Evolutionary conservation across 2,797 vertebrate species (phyloP), one percentile per base, ranked within the genome.

Genomic region (Lycodopsis pacificus): DNA sequence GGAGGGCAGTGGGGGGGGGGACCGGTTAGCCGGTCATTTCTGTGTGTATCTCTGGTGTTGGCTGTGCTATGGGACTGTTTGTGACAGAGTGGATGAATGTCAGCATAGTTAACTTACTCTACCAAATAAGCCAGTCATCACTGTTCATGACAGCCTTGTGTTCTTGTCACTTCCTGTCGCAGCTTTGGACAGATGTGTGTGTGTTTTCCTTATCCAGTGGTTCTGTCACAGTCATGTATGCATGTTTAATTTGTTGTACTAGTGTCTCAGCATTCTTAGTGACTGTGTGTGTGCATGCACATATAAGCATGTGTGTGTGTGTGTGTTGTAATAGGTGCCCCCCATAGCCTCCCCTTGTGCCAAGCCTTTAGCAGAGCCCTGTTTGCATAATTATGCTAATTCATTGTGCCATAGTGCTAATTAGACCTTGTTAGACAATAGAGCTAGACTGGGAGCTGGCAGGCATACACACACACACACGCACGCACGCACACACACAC

Each of bases 381-480:
- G 94, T 95, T 94, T 94, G 94, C 92, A 93, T 94, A 94, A 95
- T 96, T 95, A 95, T 95, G 94, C 92, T 95, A 95, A 96, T 95
- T 95, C 88, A 89, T 92, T 89, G 81, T 92, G 92, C 91, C 92
- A 89, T 91, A 90, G 89, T 94, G 92, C 92, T 95, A 95, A 95
- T 96, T 95, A 94, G 93, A 93, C 90, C 93, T 93, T 90, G 88
- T 94, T 93, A 93, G 92, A 95, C 93, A 95, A 95, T 94, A 88
- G 92, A 75, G 86, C 86, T 91, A 91, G 90, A 91, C 90, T 85
- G 85, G 84, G 88, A 90, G 90, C 88, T 88, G 88, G 89, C 91
- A 89, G 88, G 46, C 83, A 73, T n/a, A 75, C 88, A 90, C 87
- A 88, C 82, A 90, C 77, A 79, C 14, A 65, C 32, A 34, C 25